Percentiles rank a stretch among this genome's conserved stretches.
phyloP scores from a whole-genome alignment of 2,797 vertebrate species.

The Acanthurus lineatus region DNA sequence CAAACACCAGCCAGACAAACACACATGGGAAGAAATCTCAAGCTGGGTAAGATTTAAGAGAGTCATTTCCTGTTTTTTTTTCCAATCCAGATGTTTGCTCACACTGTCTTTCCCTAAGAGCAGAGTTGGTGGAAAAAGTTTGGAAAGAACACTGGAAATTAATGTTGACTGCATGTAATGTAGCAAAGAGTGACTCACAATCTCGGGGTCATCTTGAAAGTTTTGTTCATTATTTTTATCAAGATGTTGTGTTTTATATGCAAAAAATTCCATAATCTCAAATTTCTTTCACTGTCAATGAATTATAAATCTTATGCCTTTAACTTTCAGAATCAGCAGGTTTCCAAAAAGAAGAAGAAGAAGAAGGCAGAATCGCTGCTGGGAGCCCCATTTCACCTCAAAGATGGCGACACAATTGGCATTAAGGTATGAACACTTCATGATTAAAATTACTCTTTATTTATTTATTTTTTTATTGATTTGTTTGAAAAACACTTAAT shows the following conservation, averaged over 20 bases:
- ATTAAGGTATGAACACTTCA: conserved; percentile 86
- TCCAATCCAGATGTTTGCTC: neutral
- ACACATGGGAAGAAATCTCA: conserved; percentile 91
- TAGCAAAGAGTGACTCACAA: neutral
- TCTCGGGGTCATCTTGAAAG: neutral
- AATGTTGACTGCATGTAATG: neutral
- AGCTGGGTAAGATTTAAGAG: conserved; percentile 87
- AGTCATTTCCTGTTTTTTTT: neutral
- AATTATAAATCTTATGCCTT: neutral
- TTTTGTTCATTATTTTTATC: neutral
- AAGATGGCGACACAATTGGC: conserved; percentile 93
- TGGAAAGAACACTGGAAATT: neutral
- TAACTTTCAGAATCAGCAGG: conserved; percentile 88
- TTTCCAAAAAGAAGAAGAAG: conserved; percentile 93
- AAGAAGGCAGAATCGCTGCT: conserved; percentile 91
- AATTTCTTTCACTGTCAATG: neutral
- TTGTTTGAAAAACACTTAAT: conserved; percentile 2
- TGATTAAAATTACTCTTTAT: too few species aligned
- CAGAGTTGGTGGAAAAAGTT: neutral
- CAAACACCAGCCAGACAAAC: conserved; percentile 92
- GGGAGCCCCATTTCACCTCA: conserved; percentile 90
- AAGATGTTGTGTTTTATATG: conserved; percentile 1
- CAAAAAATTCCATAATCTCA: neutral
- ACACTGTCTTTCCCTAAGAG: neutral
- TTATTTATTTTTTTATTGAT: neutral